Percentiles rank a stretch among this genome's conserved stretches.
phyloP scores from a whole-genome alignment of 2,888 invertebrate genomes.

The Stictocephala bisonia region DNA sequence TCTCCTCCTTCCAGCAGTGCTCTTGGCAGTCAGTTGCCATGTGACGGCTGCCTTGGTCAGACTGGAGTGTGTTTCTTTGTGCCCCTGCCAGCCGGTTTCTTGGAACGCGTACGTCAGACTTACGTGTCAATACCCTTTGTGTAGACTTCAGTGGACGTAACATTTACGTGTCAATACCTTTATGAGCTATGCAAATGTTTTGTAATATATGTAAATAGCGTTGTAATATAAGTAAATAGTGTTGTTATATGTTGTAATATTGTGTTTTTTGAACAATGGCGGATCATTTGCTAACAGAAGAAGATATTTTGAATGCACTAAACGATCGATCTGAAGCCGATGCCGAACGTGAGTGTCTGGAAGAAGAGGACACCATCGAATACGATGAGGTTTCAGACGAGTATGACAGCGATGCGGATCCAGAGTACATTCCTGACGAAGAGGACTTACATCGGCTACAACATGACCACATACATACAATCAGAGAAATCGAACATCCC shows the following conservation, averaged over 20 bases:
- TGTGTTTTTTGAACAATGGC: background rate
- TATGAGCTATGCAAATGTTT: conserved; percentile 11
- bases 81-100: conserved; percentile 3
- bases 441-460: conserved; percentile 16
- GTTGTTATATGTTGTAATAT: background rate
- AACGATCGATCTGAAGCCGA: conserved; percentile 19
- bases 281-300: conserved; percentile 8
- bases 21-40: no score
- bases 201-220: background rate
- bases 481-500: conserved; percentile 18
- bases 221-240: no score
- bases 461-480: conserved; percentile 8
- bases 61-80: conserved; percentile 8
- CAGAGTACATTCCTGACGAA: conserved; percentile 26
- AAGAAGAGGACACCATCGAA: conserved; percentile 29
- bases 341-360: conserved; percentile 26
- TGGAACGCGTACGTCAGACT: conserved; percentile 1
- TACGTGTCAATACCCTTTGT: conserved; percentile 24
- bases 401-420: conserved; percentile 30
- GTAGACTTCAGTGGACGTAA: conserved; percentile 24
- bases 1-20: no score
- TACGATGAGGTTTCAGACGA: conserved; percentile 16
- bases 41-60: conserved; percentile 17
- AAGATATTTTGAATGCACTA: conserved; percentile 23
- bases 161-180: conserved; percentile 24